Evolutionary conservation across 2,797 vertebrate genomes (phyloP), one percentile per base, ranked within the genome.

Genomic region (Phoeniculus purpureus): DNA sequence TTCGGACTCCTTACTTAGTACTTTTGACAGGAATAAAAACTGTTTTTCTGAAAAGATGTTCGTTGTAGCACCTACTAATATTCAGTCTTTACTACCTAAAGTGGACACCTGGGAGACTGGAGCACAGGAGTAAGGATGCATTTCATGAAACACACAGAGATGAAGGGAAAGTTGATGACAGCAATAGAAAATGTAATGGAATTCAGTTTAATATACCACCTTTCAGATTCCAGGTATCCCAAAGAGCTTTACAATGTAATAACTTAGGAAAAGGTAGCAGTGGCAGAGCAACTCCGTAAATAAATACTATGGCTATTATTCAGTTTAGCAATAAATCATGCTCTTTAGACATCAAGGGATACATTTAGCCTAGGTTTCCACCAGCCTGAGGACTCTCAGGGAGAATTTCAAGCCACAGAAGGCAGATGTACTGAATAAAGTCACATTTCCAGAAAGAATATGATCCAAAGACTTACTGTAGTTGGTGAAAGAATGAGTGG

Each of bases 161-260:
- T 70, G 22, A 94, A 93, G 85, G 29, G 32, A 67, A 92, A 95
- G 70, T 48, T 93, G 79, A 86, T 94, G 90, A 81, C 81, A 87
- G 81, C 79, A 87, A 87, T 51, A 85, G 76, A 81, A 93, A 92
- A 92, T 79, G 71, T 73, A 94, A 95, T 87, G 81, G 81, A 93
- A 87, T 59, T 83, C 23, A 58, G 70, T 81, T 94, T 95, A 87
- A 94, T 89, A 85, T 71, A 93, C 40, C 52, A 83, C 78, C 74
- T 92, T 87, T 92, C 84, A 89, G 83, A 94, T 78, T 85, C 43
- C 55, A 67, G 72, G 19, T 93, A 72, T 88, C 85, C 93, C 87
- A 83, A 94, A 89, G 88, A 92, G 90, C 56, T 93, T 94, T 85
- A 50, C 52, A 73, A 87, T 85, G 80, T 52, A 85, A 86, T 89